phyloP scores from a whole-genome alignment of 2,113 vertebrate genomes.

The Gnathonemus echidnorhynchus region DNA sequence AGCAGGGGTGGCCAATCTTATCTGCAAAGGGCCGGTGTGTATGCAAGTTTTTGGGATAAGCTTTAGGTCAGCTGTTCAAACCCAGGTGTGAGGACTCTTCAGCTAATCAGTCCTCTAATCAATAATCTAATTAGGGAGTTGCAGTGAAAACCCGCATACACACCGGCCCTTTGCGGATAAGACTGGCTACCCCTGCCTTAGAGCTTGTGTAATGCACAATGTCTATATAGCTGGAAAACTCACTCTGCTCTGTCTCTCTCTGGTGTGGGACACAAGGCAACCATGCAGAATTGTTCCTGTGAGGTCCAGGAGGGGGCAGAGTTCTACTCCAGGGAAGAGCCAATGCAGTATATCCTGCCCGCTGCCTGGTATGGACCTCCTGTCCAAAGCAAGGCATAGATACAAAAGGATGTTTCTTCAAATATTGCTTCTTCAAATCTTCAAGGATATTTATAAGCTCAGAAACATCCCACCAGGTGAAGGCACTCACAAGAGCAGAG shows the following conservation, averaged over 20 bases:
- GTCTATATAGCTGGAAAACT: conserved; percentile 12
- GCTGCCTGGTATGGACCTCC: conserved; percentile 52
- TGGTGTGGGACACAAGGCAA: conserved; percentile 57
- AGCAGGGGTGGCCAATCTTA: too few relatives aligned
- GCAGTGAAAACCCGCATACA: too few relatives aligned
- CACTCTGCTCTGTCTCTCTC: conserved; percentile 52
- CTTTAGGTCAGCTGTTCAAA: too few relatives aligned
- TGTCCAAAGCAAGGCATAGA: conserved; percentile 22
- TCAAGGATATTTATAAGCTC: neutral
- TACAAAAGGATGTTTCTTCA: neutral
- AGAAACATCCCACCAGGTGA: neutral
- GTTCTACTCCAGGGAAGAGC: conserved; percentile 58
- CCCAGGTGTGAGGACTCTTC: too few relatives aligned
- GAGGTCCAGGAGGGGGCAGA: conserved; percentile 58
- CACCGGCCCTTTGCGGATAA: too few relatives aligned
- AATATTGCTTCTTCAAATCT: neutral
- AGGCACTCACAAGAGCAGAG: conserved; percentile 54
- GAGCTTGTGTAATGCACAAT: neutral
- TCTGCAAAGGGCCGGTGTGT: too few relatives aligned
- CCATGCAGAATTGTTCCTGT: conserved; percentile 54
- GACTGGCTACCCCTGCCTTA: too few relatives aligned
- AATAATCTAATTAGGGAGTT: too few relatives aligned
- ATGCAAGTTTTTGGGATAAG: too few relatives aligned
- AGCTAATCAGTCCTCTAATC: too few relatives aligned
- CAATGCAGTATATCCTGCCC: conserved; percentile 55